Evolutionary conservation across 2,797 vertebrate species (phyloP).

Genomic region (Hylomyscus alleni): DNA sequence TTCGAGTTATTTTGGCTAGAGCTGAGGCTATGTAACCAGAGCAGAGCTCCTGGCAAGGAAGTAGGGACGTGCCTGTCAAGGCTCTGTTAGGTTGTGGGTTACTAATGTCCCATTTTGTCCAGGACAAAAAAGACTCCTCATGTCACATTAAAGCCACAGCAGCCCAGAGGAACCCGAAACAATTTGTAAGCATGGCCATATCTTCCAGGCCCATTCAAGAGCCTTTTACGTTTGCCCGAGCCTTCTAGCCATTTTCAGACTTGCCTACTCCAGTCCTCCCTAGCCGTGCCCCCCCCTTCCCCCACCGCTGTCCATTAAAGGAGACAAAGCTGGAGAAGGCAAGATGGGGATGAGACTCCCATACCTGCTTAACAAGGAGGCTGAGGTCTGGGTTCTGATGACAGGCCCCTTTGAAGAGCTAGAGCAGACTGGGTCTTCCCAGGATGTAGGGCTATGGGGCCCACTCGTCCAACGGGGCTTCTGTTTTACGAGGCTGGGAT

Average conservation of each 20-base stretch:
- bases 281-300: too few species aligned
- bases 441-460: not conserved
- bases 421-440: conserved; percentile 46
- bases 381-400: conserved; percentile 61
- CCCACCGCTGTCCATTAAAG: conserved; percentile 37
- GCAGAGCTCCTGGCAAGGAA: not conserved
- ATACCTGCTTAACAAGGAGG: conserved; percentile 27
- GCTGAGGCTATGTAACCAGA: not conserved
- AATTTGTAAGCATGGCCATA: not conserved
- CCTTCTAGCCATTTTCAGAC: not conserved
- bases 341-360: conserved; percentile 1
- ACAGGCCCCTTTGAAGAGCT: conserved; percentile 82
- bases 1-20: not conserved
- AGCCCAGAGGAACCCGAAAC: not conserved
- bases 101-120: not conserved
- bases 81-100: not conserved
- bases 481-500: conserved; percentile 71
- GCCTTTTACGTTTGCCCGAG: not conserved
- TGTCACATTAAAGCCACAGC: not conserved
- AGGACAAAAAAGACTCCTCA: not conserved
- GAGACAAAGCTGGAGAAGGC: conserved; percentile 36
- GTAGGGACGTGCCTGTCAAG: not conserved
- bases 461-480: conserved; percentile 56
- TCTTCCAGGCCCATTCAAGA: not conserved
- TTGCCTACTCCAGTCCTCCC: not conserved